phyloP scores from a whole-genome alignment of 2,797 vertebrate species.

The Varecia variegata region DNA sequence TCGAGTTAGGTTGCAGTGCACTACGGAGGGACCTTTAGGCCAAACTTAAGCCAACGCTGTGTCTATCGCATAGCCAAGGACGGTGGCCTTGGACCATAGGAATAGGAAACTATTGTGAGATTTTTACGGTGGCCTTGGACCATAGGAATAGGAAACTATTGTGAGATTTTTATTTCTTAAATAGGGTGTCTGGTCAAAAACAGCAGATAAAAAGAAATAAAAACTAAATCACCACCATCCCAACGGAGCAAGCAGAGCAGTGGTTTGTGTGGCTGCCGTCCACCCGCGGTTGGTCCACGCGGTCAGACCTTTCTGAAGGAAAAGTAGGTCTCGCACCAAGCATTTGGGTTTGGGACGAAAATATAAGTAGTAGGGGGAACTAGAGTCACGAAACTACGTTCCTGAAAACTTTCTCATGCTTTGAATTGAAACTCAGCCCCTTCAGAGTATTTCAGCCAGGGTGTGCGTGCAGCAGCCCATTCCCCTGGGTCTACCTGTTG shows the following conservation, averaged over 20 bases:
- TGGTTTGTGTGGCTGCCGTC: neutral
- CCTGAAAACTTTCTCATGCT: neutral
- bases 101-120: neutral
- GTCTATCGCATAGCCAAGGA: neutral
- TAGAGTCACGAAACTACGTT: neutral
- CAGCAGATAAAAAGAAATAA: neutral
- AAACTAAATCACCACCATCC: neutral
- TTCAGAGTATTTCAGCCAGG: neutral
- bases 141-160: fast-evolving
- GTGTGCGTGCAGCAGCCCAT: no score
- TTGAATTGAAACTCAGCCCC: neutral
- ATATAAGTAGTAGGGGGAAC: neutral
- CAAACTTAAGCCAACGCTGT: neutral
- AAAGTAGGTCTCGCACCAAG: neutral
- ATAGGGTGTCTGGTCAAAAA: neutral
- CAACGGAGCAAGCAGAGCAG: neutral
- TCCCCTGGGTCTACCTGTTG: neutral
- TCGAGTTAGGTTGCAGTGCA: neutral
- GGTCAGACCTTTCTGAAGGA: neutral
- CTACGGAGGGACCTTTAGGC: neutral
- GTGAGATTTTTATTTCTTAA: neutral
- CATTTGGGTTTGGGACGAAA: neutral
- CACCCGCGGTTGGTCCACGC: neutral
- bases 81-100: neutral
- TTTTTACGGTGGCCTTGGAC: neutral